Base-by-base conservation (phyloP, 2,113 vertebrate genomes). In the Willisornis vidua region DNA sequence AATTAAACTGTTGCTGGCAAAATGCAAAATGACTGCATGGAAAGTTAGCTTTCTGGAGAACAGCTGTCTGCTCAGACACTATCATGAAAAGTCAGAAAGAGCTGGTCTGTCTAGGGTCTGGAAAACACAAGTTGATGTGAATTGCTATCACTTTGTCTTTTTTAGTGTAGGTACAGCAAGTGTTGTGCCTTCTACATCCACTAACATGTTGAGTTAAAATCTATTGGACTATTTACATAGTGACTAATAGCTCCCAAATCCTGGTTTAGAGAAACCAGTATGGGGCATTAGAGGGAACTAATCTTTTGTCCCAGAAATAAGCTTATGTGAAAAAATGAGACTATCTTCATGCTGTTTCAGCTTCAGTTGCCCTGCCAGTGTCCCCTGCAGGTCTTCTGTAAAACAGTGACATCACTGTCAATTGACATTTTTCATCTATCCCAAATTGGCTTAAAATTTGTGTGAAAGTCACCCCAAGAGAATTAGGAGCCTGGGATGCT, bases 241-340 rank as follows among this genome's bases (percentile, higher is more conserved):
- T 37, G 19, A 61, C 72, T 96, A 90, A 92, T 74, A 41, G 76
- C 51, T 95, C 93, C 37, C 71, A 96, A 91, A 94, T 93, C 70
- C 48, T 66, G 49, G 23, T 94, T 90, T 90, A 91, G 74, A 76
- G 87, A 89, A 94, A 83, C n/a, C 43, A 66, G 82, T 55, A 48
- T 39, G 48, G 59, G 52, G 49, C 48, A 89, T 84, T 88, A 96
- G 65, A 63, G 57, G 24, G 41, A 88, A 87, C 28, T 93, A 80
- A 70, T 84, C 76, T 92, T 95, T 92, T 88, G 83, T 90, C 46
- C 52, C 22, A 68, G 76, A 91, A 92, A 90, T 89, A 77, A 89
- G 83, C 86, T 89, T 78, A 87, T 78, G 57, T 84, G 76, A 74
- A 49, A 77, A 74, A 89, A 55, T 1, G n/a, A 85, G 65, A 17